Percentiles rank a stretch among this genome's conserved stretches.
Evolutionary conservation across 2,888 invertebrate genomes (phyloP).

Genomic region (Macropis europaea): DNA sequence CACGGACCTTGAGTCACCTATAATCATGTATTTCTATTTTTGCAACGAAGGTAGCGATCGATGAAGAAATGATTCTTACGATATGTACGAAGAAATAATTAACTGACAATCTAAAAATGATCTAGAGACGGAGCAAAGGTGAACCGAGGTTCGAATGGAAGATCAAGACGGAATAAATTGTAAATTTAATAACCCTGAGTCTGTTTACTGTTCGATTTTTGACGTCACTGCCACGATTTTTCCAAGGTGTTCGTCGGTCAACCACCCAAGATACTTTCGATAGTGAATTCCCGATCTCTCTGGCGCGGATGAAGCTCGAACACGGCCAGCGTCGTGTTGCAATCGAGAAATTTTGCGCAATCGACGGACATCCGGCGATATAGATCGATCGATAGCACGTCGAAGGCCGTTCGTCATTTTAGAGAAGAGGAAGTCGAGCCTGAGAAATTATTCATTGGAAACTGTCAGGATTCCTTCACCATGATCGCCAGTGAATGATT

Average conservation of each 20-base stretch:
- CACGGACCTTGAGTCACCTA: too few species aligned
- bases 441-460: background rate
- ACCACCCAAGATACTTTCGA: constrained; percentile 14
- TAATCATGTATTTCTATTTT: too few species aligned
- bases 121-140: background rate
- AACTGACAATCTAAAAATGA: too few species aligned
- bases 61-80: too few species aligned
- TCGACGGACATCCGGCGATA: constrained; percentile 44
- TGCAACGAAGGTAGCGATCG: too few species aligned
- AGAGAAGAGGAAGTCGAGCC: background rate
- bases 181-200: constrained; percentile 2
- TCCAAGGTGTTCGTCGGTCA: constrained; percentile 10
- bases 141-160: background rate
- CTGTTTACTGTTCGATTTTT: constrained; percentile 16
- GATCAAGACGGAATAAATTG: background rate
- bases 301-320: constrained; percentile 33
- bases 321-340: constrained; percentile 34
- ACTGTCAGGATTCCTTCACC: too few species aligned
- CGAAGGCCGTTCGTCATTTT: constrained; percentile 5
- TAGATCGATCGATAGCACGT: background rate
- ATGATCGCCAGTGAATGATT: too few species aligned
- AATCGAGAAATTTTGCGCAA: constrained; percentile 38
- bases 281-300: constrained; percentile 5
- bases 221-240: constrained; percentile 26
- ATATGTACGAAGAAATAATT: too few species aligned